Conservation (phyloP, 2,113 vertebrate species). For the Xiphorhynchus elegans region DNA sequence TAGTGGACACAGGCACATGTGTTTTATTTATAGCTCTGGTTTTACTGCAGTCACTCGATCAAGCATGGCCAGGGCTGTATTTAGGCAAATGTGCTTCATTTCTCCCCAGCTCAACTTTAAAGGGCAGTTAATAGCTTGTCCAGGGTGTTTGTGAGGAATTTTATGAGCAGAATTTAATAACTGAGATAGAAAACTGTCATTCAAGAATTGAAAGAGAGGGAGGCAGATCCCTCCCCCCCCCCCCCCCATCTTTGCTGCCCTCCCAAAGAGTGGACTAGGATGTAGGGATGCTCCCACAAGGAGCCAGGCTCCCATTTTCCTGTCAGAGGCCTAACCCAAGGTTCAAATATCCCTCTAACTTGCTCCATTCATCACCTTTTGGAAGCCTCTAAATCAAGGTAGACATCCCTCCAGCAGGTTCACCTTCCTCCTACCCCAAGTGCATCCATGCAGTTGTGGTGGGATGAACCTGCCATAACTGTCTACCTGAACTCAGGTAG, state of each 20-base stretch:
- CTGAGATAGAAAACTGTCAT: not conserved
- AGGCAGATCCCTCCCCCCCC: not conserved
- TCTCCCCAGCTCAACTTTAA: slow-evolving; percentile 8
- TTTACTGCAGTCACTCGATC: slow-evolving; percentile 45
- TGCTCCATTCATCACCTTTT: not conserved
- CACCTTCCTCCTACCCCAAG: not conserved
- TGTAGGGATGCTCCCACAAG: not conserved
- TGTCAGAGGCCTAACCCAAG: not conserved
- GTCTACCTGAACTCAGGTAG: not conserved
- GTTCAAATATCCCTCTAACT: not conserved
- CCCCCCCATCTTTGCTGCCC: not conserved
- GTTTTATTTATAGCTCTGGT: slow-evolving; percentile 54
- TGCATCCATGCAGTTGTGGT: accelerated
- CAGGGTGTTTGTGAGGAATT: not conserved
- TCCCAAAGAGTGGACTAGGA: not conserved
- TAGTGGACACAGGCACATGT: not conserved
- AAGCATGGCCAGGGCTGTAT: not conserved
- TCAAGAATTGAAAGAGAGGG: not conserved
- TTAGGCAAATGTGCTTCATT: slow-evolving; percentile 11
- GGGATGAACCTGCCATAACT: not conserved
- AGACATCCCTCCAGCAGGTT: not conserved
- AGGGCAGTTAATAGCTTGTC: slow-evolving; percentile 6
- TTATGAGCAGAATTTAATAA: not conserved
- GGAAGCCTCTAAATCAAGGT: not conserved
- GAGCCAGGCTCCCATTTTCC: not conserved